Evolutionary conservation across 2,797 vertebrate genomes (phyloP).

Genomic region (Gambusia yucatana): DNA sequence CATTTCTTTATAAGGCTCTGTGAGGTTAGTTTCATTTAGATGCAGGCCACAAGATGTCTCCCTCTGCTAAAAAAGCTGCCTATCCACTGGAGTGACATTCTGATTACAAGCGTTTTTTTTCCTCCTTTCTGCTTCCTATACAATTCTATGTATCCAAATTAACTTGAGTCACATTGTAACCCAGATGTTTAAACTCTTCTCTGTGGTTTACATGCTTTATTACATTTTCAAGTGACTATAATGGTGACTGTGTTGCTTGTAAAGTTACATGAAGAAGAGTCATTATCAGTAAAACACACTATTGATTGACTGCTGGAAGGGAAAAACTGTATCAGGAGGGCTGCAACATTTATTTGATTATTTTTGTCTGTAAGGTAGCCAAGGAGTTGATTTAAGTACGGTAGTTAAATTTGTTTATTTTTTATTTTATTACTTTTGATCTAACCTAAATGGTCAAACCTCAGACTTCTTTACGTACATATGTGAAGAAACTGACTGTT

Average conservation of each 20-base stretch:
- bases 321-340: background rate
- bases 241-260: conserved; percentile 19
- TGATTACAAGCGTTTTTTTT: conserved; percentile 26
- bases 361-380: background rate
- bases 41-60: conserved; percentile 82
- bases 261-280: background rate
- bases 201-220: conserved; percentile 4
- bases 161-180: conserved; percentile 19
- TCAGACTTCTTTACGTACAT: background rate
- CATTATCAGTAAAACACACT: background rate
- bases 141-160: conserved; percentile 20
- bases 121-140: conserved; percentile 6
- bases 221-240: conserved; percentile 21
- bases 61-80: conserved; percentile 73
- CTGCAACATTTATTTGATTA: background rate
- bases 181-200: background rate
- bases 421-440: background rate
- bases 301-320: background rate
- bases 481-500: background rate
- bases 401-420: background rate
- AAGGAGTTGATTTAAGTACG: background rate
- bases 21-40: conserved; percentile 61
- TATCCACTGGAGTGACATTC: conserved; percentile 35
- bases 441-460: background rate
- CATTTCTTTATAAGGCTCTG: conserved; percentile 30